These are phyloP conservation scores for Apantesis nais DNA, from an alignment of 2,888 invertebrate species.

Conservation along the genomic window DNA sequence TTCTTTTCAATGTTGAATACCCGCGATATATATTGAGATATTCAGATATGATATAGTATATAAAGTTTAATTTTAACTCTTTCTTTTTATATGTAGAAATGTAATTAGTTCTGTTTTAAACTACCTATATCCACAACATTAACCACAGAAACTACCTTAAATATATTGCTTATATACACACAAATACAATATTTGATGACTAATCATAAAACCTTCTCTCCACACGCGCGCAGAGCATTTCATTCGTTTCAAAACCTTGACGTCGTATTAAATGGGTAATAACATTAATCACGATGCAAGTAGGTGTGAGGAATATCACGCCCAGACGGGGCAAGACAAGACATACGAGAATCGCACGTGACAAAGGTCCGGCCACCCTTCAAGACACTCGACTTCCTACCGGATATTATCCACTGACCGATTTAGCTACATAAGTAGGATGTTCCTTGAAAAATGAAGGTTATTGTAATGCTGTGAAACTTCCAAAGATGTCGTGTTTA, in stretches of 20 bases:
- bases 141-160: not conserved
- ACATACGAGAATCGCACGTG: conserved; percentile 49
- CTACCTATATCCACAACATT: no score
- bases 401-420: conserved; percentile 51
- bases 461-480: conserved; percentile 22
- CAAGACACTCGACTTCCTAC: conserved; percentile 54
- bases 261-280: conserved; percentile 35
- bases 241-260: conserved; percentile 35
- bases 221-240: conserved; percentile 27
- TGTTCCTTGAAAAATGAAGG: conserved; percentile 35
- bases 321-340: conserved; percentile 39
- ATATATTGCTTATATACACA: not conserved
- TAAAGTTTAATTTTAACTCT: conserved; percentile 24
- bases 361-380: conserved; percentile 57
- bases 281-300: conserved; percentile 47
- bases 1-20: conserved; percentile 52
- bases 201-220: conserved; percentile 23
- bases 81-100: not conserved
- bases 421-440: conserved; percentile 39
- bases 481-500: conserved; percentile 17
- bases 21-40: conserved; percentile 37
- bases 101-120: not conserved
- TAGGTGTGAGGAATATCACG: conserved; percentile 45
- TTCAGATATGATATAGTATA: conserved; percentile 31
- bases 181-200: conserved; percentile 5